These are phyloP conservation scores for Ichneumoninae sp. DNA, from an alignment of 2,888 invertebrate species.

Conservation along the genomic window DNA sequence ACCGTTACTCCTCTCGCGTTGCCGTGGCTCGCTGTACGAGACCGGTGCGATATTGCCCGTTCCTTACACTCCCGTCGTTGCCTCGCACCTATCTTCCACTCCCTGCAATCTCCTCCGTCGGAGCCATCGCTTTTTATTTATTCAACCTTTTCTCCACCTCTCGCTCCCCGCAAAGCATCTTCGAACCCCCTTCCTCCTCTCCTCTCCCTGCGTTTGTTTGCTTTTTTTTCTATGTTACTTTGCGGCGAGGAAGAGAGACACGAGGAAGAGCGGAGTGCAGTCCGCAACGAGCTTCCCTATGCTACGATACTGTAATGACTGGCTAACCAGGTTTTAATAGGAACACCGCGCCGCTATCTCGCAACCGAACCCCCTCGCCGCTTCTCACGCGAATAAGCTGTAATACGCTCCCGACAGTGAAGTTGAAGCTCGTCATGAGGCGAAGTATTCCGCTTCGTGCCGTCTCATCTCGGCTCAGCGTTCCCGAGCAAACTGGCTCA, in stretches of 20 bases:
- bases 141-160: background rate
- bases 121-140: constrained; percentile 17
- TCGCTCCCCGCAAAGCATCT: background rate
- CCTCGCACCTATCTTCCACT: constrained; percentile 30
- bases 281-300: constrained; percentile 67
- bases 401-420: constrained; percentile 2
- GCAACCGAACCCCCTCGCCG: constrained; percentile 68
- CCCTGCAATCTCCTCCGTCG: constrained; percentile 8
- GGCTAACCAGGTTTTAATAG: constrained; percentile 78
- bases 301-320: constrained; percentile 71
- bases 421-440: background rate
- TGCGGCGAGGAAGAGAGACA: constrained; percentile 17
- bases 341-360: constrained; percentile 71
- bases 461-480: background rate
- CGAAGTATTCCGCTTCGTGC: background rate
- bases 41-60: constrained; percentile 16
- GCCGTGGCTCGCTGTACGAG: constrained; percentile 18
- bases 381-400: constrained; percentile 56
- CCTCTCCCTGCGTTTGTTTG: background rate
- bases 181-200: background rate
- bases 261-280: constrained; percentile 34
- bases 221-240: constrained; percentile 14
- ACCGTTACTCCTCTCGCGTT: constrained; percentile 62
- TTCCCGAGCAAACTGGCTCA: background rate
- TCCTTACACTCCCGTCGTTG: constrained; percentile 15